These are phyloP conservation scores for Eupithecia abbreviata DNA, from an alignment of 2,888 invertebrate genomes.

Conservation along the genomic window DNA sequence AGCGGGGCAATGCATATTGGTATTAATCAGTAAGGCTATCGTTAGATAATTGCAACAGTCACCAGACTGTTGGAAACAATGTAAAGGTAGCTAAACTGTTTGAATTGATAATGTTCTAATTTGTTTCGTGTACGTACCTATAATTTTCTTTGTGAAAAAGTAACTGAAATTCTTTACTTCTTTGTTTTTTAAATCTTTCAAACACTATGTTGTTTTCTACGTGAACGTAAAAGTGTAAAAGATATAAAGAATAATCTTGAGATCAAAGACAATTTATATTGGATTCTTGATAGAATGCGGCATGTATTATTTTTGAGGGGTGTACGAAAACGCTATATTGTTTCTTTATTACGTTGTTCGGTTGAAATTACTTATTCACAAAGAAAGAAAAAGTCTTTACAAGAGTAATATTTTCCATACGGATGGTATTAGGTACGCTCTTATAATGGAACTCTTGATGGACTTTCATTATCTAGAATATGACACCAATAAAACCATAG, in stretches of 20 bases:
- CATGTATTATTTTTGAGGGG: neutral
- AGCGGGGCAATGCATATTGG: neutral
- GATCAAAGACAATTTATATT: constrained; percentile 5
- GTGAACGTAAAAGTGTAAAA: neutral
- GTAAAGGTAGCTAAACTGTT: too few species aligned
- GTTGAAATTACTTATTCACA: neutral
- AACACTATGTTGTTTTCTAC: neutral
- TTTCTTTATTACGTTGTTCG: neutral
- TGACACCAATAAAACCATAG: neutral
- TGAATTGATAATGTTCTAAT: too few species aligned
- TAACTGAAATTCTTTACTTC: neutral
- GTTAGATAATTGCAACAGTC: neutral
- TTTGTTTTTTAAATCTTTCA: neutral
- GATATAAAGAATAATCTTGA: neutral
- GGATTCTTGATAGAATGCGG: neutral
- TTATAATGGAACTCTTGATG: neutral
- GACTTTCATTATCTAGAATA: neutral
- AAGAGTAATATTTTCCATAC: neutral
- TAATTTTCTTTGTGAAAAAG: neutral
- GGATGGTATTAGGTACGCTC: neutral
- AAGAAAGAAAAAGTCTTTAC: neutral
- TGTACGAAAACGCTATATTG: neutral
- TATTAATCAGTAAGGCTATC: neutral
- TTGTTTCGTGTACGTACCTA: neutral
- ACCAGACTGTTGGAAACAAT: neutral